These are phyloP conservation scores for Eremobia ochroleuca DNA, from an alignment of 2,888 invertebrate genomes.

Conservation along the genomic window DNA sequence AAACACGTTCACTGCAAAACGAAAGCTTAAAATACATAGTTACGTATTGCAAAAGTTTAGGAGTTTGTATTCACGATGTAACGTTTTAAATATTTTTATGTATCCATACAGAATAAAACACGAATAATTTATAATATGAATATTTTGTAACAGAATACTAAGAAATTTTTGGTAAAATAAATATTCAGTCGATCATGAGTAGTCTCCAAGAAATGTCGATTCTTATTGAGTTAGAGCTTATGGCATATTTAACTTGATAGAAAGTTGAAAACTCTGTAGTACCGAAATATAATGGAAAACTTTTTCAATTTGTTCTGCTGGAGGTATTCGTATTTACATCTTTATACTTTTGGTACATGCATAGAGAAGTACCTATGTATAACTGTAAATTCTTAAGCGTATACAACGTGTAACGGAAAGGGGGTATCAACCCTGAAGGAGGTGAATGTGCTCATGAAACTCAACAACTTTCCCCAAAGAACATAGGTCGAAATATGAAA, in stretches of 20 bases:
- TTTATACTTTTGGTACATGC: constrained; percentile 1
- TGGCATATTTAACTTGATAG: constrained; percentile 44
- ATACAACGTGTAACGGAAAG: no score
- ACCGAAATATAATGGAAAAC: constrained; percentile 56
- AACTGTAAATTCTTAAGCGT: not conserved
- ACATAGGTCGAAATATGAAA: no score
- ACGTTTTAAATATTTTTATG: not conserved
- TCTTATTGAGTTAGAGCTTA: constrained; percentile 48
- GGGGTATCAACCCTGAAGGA: no score
- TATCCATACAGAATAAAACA: constrained; percentile 5
- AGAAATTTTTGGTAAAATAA: constrained; percentile 26
- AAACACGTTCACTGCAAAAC: not conserved
- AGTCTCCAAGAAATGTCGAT: constrained; percentile 23
- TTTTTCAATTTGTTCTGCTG: constrained; percentile 62
- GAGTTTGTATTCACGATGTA: not conserved
- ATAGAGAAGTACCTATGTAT: not conserved
- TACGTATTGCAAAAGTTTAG: not conserved
- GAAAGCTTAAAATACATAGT: not conserved
- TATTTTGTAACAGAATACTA: not conserved
- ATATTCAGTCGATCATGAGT: constrained; percentile 12
- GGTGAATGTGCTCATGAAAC: no score
- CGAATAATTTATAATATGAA: constrained; percentile 7
- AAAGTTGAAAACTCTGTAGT: constrained; percentile 50
- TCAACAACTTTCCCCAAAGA: no score
- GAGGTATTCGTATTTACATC: constrained; percentile 36